A percentile compares a stretch with the other conserved stretches of the same genome.
These are phyloP conservation scores for Scyliorhinus canicula DNA, from an alignment of 2,797 vertebrate genomes.

Conservation along the genomic window DNA sequence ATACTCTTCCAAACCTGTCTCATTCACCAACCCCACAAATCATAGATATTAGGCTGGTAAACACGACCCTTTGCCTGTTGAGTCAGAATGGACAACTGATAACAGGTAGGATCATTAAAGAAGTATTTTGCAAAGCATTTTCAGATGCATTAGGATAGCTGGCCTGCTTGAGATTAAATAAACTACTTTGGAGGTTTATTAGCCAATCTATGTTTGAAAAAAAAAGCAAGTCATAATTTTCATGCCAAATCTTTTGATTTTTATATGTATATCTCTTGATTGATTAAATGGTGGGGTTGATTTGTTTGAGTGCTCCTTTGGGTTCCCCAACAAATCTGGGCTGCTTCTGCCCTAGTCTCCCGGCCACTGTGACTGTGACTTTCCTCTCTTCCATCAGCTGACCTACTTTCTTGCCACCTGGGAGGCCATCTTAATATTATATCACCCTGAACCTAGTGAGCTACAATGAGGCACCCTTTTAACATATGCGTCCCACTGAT, in stretches of 20 bases:
- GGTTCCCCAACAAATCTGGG: background rate
- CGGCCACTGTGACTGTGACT: background rate
- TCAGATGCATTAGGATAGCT: background rate
- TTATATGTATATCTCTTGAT: background rate
- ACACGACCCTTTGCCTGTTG: background rate
- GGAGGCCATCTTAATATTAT: background rate
- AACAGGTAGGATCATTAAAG: background rate
- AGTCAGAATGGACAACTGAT: background rate
- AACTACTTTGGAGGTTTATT: background rate
- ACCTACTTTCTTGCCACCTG: background rate
- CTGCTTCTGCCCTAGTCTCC: background rate
- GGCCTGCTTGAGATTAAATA: background rate
- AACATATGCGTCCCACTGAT: background rate
- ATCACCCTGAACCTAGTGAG: background rate
- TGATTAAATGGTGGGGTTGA: background rate
- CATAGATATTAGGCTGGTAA: background rate
- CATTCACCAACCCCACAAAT: background rate
- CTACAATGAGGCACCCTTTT: background rate
- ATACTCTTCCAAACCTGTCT: background rate
- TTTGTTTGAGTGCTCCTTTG: background rate
- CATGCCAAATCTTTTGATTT: background rate
- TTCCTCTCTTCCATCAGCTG: too few species aligned
- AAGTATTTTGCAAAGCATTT: background rate
- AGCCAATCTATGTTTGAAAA: too few species aligned
- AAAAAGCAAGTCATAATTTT: background rate